Evolutionary conservation across 1,140 invertebrate genomes (phyloP).

Genomic region (Drosophila tsacasi): DNA sequence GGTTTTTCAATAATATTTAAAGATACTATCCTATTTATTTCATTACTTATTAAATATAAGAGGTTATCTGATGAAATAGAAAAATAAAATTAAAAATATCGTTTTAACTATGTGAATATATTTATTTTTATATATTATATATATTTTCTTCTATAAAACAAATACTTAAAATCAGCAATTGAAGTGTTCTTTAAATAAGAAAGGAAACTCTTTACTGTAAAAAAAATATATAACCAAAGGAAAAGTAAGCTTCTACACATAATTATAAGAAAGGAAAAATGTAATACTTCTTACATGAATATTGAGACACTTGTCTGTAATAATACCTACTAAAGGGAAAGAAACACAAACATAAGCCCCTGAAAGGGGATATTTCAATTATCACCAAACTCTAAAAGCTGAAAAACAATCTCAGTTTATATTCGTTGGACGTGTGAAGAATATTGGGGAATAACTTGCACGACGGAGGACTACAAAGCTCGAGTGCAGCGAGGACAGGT

Average conservation of each 20-base stretch:
- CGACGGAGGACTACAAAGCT: background rate
- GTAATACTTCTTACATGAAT: background rate
- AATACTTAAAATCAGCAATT: background rate
- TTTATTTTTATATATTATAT: background rate
- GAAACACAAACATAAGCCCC: conserved; percentile 7
- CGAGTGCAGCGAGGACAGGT: conserved; percentile 10
- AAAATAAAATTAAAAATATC: too few relatives aligned
- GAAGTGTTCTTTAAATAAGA: too few relatives aligned
- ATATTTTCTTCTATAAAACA: background rate
- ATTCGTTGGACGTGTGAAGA: conserved; percentile 27
- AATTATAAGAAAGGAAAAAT: background rate
- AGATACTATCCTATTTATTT: too few relatives aligned
- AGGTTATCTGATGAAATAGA: too few relatives aligned
- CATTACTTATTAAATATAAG: too few relatives aligned
- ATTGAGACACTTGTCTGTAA: background rate
- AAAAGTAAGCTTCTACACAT: background rate
- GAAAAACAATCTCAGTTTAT: conserved; percentile 22
- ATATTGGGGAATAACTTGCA: conserved; percentile 20
- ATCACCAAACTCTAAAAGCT: background rate
- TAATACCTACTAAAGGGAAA: background rate
- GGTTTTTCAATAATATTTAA: too few relatives aligned
- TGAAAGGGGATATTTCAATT: conserved; percentile 4
- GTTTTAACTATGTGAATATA: too few relatives aligned
- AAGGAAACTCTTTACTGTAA: background rate
- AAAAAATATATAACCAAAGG: background rate